Evolutionary conservation across 2,888 invertebrate species (phyloP), one percentile per base, ranked within the genome.

Genomic region (Parasteatoda lunata): DNA sequence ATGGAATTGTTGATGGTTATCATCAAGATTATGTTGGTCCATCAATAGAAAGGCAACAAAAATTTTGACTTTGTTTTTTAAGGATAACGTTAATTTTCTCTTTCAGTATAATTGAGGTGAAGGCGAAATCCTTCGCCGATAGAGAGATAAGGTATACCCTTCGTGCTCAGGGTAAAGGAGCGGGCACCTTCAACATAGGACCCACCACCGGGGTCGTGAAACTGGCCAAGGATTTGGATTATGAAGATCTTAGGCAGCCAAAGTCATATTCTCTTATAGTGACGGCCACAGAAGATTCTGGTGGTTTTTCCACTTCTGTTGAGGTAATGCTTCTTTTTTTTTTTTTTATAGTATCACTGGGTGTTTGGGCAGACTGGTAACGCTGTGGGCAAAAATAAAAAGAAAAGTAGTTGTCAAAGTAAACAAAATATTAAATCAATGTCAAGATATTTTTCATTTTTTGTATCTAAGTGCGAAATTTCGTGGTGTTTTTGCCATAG

Each of bases 71-170:
- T n/a, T n/a, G n/a, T n/a, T n/a, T n/a, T n/a, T 30, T 30, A 30
- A 30, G 30, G 30, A 30, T 30, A 30, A 30, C 30, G 30, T 30
- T 30, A 1, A 2, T 2, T 2, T 30, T 30, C 30, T 30, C 15
- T 11, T 70, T 2, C 90, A 98, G 98, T 92, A 97, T 98, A 81
- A 97, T 98, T 92, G 97, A 97, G 59, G 97, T 99, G 89, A 97
- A 98, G 93, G 98, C 98, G 4, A 98, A 98, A 92, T 97, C 98
- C 1, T 99, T 99, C 91, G 98, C 98, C 89, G 97, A 98, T 92
- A 95, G 97, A 81, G 97, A 97, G 92, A 97, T 98, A 90, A 95
- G 97, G n/a, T 98, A 98, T 93, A 97, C 97, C 0, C 93, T 98
- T 89, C 97, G 97, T 92, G 97, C 98, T 0, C 96, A 97, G 92